Base-by-base conservation (phyloP, 1,140 invertebrate genomes). In the Brachionus rotundiformis region DNA sequence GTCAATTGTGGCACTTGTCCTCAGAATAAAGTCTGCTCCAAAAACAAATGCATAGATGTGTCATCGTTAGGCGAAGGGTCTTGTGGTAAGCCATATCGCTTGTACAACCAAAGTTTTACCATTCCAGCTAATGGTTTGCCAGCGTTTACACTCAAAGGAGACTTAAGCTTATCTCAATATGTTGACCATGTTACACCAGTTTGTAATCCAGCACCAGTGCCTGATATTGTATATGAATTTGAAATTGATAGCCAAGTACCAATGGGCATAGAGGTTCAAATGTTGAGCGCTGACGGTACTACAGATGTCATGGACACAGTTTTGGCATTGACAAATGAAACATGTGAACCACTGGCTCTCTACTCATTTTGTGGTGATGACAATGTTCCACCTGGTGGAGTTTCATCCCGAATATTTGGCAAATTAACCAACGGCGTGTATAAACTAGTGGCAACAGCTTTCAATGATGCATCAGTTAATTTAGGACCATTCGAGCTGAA, bases 211-310 rank as follows among this genome's bases (percentile, higher is more conserved):
- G n/a, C 54, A 6, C 54, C 54, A 25, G 54, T 59, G 16, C 25
- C 54, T 5, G 54, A 59, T 27, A 27, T 59, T 59, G 54, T 59
- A 4, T 59, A 19, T 59, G 54, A 25, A 23, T 59, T 59, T 27
- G n/a, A 7, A 59, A 59, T 59, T 23, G 6, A 59, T 7, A 59
- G 54, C n/a, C 54, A 23, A 59, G 54, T 27, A 4, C 25, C 25
- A 59, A 27, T 59, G 54, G 54, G 54, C 2, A 59, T 59, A 11
- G 54, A 59, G n/a, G 54, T 59, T 59, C 54, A 59, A 59, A 59
- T 59, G 16, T 23, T 59, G 23, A 59, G 11, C 1, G 54, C 54
- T 23, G 54, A 44, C 11, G 41, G 41, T 13, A 8, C 41, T 2
- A 44, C 25, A 23, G 11, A 59, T 23, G 5, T 25, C 23, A 59